Evolutionary conservation across 2,888 invertebrate species (phyloP), one percentile per base, ranked within the genome.

Genomic region (Drosophila anceps): DNA sequence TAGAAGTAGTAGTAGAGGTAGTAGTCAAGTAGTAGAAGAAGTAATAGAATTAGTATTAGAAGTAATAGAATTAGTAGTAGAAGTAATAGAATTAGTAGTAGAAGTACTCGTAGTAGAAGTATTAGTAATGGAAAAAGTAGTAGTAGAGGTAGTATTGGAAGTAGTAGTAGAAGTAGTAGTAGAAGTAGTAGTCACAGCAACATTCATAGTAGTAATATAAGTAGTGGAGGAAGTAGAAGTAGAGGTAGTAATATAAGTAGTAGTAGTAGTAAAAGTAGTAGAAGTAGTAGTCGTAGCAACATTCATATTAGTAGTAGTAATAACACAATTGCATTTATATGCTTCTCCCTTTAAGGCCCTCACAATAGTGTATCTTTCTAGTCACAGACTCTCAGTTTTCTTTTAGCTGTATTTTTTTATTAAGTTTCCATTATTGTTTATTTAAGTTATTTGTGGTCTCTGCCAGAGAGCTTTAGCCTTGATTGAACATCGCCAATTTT

Each of bases 371-470:
- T 59, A 59, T 54, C 31, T 20, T 20, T 4, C 7, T 5, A n/a
- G 31, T 20, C 27, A 15, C 24, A 24, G 8, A 18, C 24, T 62
- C 65, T 43, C 37, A 29, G 48, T 37, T 24, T 20, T 12, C 31
- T 13, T 13, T 4, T 8, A 9, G 43, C 60, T 65, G 59, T 71
- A 76, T 81, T 76, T 81, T 76, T 73, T 73, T 65, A 69, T 76
- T 63, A 66, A 64, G 61, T 62, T 33, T 33, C 9, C 41, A 43
- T 51, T 27, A 48, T 50, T 72, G 63, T 65, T 70, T 66, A 37
- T 46, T 29, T 20, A 18, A 58, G 18, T 51, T 62, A n/a, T 62
- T 53, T 58, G 50, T 71, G 67, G 51, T 39, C 54, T 15, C 67
- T 35, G 43, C 3, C 44, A 31, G 18, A 20, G 48, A 63, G 60